A percentile compares a stretch with the other conserved stretches of the same genome.
phyloP scores from a whole-genome alignment of 2,113 vertebrate genomes.

The Desmodus rotundus region DNA sequence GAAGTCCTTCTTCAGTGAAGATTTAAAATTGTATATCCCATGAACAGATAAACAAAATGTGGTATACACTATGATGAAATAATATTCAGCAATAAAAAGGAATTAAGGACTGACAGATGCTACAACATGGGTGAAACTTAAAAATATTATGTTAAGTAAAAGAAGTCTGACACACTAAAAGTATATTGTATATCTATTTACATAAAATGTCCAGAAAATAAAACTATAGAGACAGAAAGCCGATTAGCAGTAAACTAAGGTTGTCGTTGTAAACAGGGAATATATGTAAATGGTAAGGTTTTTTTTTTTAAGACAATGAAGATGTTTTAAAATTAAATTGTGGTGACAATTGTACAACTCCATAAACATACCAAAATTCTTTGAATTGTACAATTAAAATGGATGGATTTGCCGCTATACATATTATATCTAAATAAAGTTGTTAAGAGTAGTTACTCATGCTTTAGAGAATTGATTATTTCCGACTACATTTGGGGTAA shows the following conservation, averaged over 20 bases:
- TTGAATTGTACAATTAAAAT: neutral
- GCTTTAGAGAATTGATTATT: neutral
- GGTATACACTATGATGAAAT: neutral
- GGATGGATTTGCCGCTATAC: neutral
- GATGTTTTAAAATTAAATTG: conserved; percentile 1
- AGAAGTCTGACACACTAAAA: neutral
- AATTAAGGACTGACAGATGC: neutral
- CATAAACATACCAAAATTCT: neutral
- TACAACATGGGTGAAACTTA: neutral
- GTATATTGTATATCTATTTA: neutral
- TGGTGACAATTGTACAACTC: neutral
- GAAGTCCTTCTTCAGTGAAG: neutral
- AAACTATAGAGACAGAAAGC: neutral
- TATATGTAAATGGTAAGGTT: neutral
- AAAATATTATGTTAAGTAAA: neutral
- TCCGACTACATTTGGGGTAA: neutral
- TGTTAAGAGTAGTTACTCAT: neutral
- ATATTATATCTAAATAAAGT: neutral
- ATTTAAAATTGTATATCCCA: neutral
- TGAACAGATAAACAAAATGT: neutral
- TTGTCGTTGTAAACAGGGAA: neutral
- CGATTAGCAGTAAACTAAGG: neutral
- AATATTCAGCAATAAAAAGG: neutral
- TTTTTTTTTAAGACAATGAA: neutral
- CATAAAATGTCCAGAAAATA: neutral